Percentiles rank a stretch among this genome's conserved stretches.
These are phyloP conservation scores for Polylopha cassiicola DNA, from an alignment of 2,888 invertebrate genomes.

Conservation along the genomic window DNA sequence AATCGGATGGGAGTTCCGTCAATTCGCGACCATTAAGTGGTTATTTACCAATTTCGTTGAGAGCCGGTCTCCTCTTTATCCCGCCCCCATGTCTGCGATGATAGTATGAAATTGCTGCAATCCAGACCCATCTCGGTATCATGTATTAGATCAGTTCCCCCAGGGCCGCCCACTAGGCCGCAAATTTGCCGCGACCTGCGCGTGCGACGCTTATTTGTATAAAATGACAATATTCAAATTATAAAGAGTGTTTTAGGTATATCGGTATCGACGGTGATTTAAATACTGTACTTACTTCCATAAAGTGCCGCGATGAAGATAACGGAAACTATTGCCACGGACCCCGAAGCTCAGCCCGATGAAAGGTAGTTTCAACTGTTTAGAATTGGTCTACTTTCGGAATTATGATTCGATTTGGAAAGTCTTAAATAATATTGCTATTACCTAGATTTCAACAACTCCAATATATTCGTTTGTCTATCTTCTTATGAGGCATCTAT, in stretches of 20 bases:
- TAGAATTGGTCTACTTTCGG: too few relatives aligned
- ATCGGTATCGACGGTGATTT: neutral
- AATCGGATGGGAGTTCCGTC: conserved; percentile 8
- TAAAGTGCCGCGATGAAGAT: conserved; percentile 60
- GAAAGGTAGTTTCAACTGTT: conserved; percentile 36
- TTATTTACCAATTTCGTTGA: conserved; percentile 60
- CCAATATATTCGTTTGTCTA: too few relatives aligned
- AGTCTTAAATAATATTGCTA: too few relatives aligned
- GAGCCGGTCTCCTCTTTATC: conserved; percentile 55
- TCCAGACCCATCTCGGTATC: conserved; percentile 51
- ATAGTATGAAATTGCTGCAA: conserved; percentile 67
- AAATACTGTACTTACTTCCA: too few relatives aligned
- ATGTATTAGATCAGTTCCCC: conserved; percentile 60
- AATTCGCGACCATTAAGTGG: conserved; percentile 37
- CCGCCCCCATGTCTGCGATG: conserved; percentile 60
- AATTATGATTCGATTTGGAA: too few relatives aligned
- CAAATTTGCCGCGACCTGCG: conserved; percentile 36
- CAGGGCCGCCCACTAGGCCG: conserved; percentile 33
- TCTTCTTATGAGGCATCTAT: too few relatives aligned
- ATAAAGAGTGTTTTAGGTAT: neutral
- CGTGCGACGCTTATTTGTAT: conserved; percentile 39
- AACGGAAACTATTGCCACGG: conserved; percentile 41
- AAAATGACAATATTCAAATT: conserved; percentile 24
- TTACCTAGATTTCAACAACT: too few relatives aligned
- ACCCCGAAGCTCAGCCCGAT: conserved; percentile 32